Evolutionary conservation across 2,113 vertebrate genomes (phyloP), one percentile per base, ranked within the genome.

Genomic region (Azemiops feae): DNA sequence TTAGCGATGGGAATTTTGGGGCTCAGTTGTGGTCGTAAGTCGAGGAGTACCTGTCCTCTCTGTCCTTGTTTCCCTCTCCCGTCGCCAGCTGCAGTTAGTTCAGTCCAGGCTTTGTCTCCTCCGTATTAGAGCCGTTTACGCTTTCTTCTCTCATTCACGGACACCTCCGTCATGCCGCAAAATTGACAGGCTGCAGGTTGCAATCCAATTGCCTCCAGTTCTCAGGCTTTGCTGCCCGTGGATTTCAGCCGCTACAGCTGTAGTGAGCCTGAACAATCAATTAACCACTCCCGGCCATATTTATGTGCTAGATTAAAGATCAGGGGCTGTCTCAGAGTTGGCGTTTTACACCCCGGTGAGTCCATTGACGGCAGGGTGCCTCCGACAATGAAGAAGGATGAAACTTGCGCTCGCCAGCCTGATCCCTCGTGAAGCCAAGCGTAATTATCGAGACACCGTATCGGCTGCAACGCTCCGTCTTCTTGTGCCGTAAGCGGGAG

Each of bases 111-210:
- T 85, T 90, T 53, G 18, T 10, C 34, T 7, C 64, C 9, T 92
- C 90, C 10, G 64, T 92, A 92, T 89, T 89, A 89, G 34, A 45
- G 93, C 54, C n/a, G 18, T 54, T 50, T 87, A 87, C 11, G 74
- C 91, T 74, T 58, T 45, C 74, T 86, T 89, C 91, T 93, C 55
- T 88, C 69, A 54, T 86, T 92, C 87, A 54, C 3, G 45, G 90
- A 18, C 1, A 27, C 88, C 53, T 92, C 89, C 34, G 88, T 94
- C 93, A 92, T 81, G 47, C 91, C 47, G 88, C 88, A 87, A 92
- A 94, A 87, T 93, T 90, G 91, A 87, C 91, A 87, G 93, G 30
- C 89, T 87, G 93, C 87, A 92, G 91, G 87, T 90, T 92, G 47
- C 87, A 47, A 88, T 92, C 91, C 54, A 94, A 92, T 92, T 87